These are phyloP conservation scores for Anhinga rufa DNA, from an alignment of 2,113 vertebrate genomes.

Conservation along the genomic window DNA sequence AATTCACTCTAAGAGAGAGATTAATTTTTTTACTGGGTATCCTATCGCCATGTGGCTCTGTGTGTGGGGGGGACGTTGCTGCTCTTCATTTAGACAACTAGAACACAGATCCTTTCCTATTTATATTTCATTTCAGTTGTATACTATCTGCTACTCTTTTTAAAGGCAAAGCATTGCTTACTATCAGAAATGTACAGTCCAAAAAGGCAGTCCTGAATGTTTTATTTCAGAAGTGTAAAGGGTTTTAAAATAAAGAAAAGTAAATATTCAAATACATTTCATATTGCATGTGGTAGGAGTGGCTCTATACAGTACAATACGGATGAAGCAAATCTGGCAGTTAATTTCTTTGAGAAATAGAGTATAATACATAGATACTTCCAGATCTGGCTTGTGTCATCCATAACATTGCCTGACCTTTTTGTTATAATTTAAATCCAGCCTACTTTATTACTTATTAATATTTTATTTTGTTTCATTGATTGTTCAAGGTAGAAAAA, in stretches of 20 bases:
- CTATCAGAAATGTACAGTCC: not conserved
- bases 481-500: constrained; percentile 11
- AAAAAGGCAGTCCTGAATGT: not conserved
- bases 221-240: constrained; percentile 21
- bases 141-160: not conserved
- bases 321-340: constrained; percentile 4
- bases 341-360: constrained; percentile 10
- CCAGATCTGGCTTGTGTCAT: not conserved
- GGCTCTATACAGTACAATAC: constrained; percentile 10
- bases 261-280: constrained; percentile 13
- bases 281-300: not conserved
- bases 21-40: not conserved
- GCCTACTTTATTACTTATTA: not conserved
- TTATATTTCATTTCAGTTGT: not conserved
- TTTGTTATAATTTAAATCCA: not conserved
- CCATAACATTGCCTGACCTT: not conserved
- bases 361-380: not conserved
- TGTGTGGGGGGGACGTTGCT: not conserved
- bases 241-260: not conserved
- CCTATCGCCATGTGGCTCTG: not conserved
- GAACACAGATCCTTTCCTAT: not conserved
- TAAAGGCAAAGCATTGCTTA: not conserved
- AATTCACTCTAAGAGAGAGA: not conserved
- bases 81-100: not conserved
- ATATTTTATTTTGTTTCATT: not conserved